Conservation (phyloP, 1,140 invertebrate species). For the Drosophila albomicans region DNA sequence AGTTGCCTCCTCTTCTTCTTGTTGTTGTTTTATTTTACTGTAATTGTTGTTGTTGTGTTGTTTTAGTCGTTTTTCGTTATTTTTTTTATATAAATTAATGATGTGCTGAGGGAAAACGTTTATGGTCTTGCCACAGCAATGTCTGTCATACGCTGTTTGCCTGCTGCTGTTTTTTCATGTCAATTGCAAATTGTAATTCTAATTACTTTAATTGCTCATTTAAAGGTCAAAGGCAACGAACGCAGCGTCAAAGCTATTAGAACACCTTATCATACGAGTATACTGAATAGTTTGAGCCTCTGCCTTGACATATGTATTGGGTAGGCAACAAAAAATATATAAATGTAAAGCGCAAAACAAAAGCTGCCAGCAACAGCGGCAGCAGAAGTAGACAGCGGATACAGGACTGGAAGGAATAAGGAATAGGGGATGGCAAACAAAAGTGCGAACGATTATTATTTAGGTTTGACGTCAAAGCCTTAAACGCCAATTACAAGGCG, state of each 20-base stretch:
- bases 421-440: slow-evolving; percentile 49
- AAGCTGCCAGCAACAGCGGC: background rate
- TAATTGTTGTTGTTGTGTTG: slow-evolving; percentile 2
- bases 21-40: slow-evolving; percentile 8
- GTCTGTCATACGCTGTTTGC: slow-evolving; percentile 2
- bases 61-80: background rate
- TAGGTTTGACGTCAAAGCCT: slow-evolving; percentile 81
- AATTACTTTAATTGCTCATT: slow-evolving; percentile 74
- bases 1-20: slow-evolving; percentile 1
- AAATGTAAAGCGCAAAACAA: slow-evolving; percentile 40
- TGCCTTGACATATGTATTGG: background rate
- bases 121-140: slow-evolving; percentile 28
- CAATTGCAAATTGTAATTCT: slow-evolving; percentile 71
- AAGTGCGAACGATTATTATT: slow-evolving; percentile 81
- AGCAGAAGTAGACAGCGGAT: background rate
- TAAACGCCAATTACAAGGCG: slow-evolving; percentile 76
- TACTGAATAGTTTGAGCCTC: background rate
- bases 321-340: background rate
- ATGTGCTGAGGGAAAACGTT: slow-evolving; percentile 57
- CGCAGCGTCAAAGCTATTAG: background rate
- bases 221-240: slow-evolving; percentile 54
- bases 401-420: background rate
- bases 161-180: slow-evolving; percentile 33
- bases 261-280: background rate
- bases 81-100: slow-evolving; percentile 64